phyloP scores from a whole-genome alignment of 2,797 vertebrate species.

The Capromys pilorides region DNA sequence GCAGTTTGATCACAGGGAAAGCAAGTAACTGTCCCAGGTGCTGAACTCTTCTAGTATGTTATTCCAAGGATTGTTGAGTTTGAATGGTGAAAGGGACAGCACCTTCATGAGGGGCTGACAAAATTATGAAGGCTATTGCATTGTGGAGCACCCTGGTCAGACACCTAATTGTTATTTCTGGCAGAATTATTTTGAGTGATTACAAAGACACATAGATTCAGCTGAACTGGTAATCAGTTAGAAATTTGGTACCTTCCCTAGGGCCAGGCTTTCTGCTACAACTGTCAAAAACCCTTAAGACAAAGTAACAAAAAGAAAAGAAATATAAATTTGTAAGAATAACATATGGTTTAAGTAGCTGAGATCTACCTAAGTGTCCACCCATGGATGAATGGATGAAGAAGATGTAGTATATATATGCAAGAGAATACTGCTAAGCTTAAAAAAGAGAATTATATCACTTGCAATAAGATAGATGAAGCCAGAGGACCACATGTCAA shows the following conservation, averaged over 20 bases:
- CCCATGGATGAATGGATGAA: neutral
- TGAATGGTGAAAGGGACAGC: neutral
- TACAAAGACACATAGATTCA: neutral
- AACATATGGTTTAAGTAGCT: neutral
- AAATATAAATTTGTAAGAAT: neutral
- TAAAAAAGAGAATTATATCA: neutral
- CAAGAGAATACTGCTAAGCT: neutral
- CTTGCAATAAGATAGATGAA: neutral
- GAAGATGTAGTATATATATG: neutral
- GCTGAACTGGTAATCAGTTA: neutral
- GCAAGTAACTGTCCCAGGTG: neutral
- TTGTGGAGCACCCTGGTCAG: neutral
- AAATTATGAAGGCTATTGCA: neutral
- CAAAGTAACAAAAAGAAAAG: neutral
- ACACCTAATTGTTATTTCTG: slow-evolving; percentile 8
- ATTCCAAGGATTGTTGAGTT: neutral
- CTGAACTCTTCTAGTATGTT: neutral
- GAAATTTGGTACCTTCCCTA: neutral
- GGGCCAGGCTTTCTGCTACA: neutral
- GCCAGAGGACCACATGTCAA: neutral
- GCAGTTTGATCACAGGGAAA: neutral
- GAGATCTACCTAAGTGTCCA: neutral
- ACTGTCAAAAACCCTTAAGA: neutral
- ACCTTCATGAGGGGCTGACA: neutral
- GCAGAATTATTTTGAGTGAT: neutral